A percentile compares a stretch with the other conserved stretches of the same genome.
Conservation (phyloP, 2,888 invertebrate species). For the Tiliacea citrago region DNA sequence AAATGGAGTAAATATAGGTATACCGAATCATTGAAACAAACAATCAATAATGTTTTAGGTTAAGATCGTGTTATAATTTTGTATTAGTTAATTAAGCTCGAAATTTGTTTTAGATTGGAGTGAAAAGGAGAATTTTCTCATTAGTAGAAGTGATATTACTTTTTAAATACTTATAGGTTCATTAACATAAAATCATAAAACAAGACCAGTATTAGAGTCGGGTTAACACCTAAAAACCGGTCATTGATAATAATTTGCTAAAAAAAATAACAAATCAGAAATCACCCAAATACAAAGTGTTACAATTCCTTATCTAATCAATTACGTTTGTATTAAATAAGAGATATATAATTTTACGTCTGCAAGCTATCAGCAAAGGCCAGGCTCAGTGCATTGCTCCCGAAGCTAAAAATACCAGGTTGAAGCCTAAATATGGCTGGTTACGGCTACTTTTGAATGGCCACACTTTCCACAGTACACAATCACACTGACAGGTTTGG, state of each 20-base stretch:
- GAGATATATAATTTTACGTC: slow-evolving; percentile 49
- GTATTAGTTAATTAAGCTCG: not conserved
- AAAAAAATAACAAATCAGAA: slow-evolving; percentile 25
- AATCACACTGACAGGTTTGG: slow-evolving; percentile 15
- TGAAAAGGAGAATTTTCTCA: not conserved
- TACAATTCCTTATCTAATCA: slow-evolving; percentile 58
- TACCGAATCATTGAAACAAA: not conserved
- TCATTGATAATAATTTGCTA: slow-evolving; percentile 44
- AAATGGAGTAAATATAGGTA: too few species aligned
- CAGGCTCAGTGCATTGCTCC: slow-evolving; percentile 72
- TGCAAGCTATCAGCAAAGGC: slow-evolving; percentile 64
- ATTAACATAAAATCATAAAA: slow-evolving; percentile 31
- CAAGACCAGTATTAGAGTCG: slow-evolving; percentile 25
- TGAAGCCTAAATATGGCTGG: slow-evolving; percentile 67
- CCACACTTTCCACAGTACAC: slow-evolving; percentile 23
- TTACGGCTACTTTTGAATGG: slow-evolving; percentile 56
- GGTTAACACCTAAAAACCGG: slow-evolving; percentile 42
- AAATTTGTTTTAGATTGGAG: not conserved
- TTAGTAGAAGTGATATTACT: slow-evolving; percentile 10
- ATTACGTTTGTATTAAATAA: slow-evolving; percentile 61
- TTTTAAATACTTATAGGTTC: slow-evolving; percentile 6
- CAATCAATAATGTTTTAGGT: not conserved
- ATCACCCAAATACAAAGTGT: slow-evolving; percentile 52
- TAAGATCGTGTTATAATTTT: not conserved
- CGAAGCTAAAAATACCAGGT: slow-evolving; percentile 72